Evolutionary conservation across 1,140 invertebrate genomes (phyloP).

Genomic region (Hydropsyche tenuis): DNA sequence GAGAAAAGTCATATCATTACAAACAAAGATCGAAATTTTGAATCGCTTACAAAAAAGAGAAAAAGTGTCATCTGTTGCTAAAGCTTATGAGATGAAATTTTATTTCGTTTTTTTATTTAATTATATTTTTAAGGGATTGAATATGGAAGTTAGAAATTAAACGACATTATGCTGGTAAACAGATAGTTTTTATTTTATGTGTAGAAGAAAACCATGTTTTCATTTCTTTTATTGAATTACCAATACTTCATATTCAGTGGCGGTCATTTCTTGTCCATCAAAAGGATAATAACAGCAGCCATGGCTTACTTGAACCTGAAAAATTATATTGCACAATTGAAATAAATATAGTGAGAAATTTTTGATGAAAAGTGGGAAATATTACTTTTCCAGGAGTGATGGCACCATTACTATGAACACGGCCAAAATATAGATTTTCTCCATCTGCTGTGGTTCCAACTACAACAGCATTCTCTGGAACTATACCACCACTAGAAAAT

Average conservation of each 20-base stretch:
- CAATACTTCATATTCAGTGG: constrained; percentile 66
- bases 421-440: constrained; percentile 70
- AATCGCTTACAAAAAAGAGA: too few species aligned
- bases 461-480: constrained; percentile 68
- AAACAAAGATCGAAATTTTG: too few species aligned
- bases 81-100: too few species aligned
- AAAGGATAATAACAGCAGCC: constrained; percentile 66
- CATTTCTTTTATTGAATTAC: constrained; percentile 58
- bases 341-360: neutral
- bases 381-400: constrained; percentile 71
- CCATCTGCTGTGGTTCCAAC: constrained; percentile 68
- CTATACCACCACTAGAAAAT: constrained; percentile 62
- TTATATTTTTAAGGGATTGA: too few species aligned
- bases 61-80: too few species aligned
- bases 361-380: constrained; percentile 15
- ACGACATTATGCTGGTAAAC: too few species aligned
- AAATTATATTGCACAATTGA: constrained; percentile 46
- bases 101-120: too few species aligned
- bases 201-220: too few species aligned
- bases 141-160: too few species aligned
- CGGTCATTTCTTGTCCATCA: constrained; percentile 63
- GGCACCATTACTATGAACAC: constrained; percentile 66
- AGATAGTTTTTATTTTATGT: too few species aligned
- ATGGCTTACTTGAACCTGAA: constrained; percentile 64
- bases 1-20: too few species aligned